phyloP scores from a whole-genome alignment of 2,113 vertebrate genomes.

The Sylvietta virens region DNA sequence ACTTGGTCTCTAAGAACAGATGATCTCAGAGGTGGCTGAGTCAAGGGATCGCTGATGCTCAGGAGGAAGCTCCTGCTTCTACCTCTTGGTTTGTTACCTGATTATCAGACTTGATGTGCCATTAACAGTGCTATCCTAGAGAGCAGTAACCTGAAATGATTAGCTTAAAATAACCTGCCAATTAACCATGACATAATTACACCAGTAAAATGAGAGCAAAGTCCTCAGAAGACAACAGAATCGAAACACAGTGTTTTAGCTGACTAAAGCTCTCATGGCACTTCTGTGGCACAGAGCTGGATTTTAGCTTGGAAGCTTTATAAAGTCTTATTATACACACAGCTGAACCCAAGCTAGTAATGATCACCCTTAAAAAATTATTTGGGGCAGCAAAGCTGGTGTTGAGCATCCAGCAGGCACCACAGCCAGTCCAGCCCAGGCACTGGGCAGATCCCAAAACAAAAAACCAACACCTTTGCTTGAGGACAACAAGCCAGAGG shows the following conservation, averaged over 20 bases:
- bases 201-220: neutral
- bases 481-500: neutral
- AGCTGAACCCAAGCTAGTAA: neutral
- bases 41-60: neutral
- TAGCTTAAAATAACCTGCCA: slow-evolving; percentile 26
- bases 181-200: slow-evolving; percentile 26
- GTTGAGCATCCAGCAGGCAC: neutral
- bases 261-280: neutral
- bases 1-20: neutral
- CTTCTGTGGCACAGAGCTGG: neutral
- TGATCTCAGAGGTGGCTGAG: neutral
- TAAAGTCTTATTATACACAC: too few species aligned
- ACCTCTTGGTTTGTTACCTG: neutral
- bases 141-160: neutral
- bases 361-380: neutral
- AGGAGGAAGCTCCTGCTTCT: neutral
- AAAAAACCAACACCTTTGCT: neutral
- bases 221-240: neutral
- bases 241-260: accelerated
- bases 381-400: neutral
- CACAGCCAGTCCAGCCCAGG: neutral
- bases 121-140: neutral
- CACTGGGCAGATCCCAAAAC: neutral
- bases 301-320: neutral
- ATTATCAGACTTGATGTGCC: neutral